Conservation (phyloP, 2,888 invertebrate genomes). For the Taenaris catops region DNA sequence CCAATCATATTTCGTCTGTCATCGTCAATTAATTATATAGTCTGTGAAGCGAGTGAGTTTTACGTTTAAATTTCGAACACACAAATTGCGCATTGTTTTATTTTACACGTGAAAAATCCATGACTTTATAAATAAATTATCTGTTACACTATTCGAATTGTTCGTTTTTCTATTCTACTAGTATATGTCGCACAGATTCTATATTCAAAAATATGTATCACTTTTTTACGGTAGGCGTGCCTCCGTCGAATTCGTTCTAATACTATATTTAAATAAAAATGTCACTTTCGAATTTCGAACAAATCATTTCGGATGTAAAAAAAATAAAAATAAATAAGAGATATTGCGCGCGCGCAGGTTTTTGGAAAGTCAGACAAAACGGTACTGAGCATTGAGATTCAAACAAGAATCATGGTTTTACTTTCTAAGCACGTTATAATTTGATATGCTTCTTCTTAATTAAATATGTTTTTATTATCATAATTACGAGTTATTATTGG, state of each 20-base stretch:
- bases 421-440: conserved; percentile 41
- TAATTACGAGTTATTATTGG: conserved; percentile 8
- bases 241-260: too few relatives aligned
- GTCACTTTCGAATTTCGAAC: conserved; percentile 3
- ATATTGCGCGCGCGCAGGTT: conserved; percentile 48
- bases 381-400: conserved; percentile 42
- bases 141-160: too few relatives aligned
- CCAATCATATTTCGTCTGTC: neutral
- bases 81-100: neutral
- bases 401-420: conserved; percentile 31
- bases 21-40: neutral
- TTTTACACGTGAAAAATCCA: neutral
- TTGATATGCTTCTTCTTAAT: conserved; percentile 28
- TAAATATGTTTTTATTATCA: conserved; percentile 18
- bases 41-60: neutral
- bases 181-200: too few relatives aligned
- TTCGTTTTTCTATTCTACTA: too few relatives aligned
- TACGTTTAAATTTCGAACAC: conserved; percentile 1
- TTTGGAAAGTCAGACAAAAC: conserved; percentile 72
- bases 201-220: neutral
- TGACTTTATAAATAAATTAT: too few relatives aligned
- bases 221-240: too few relatives aligned
- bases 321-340: conserved; percentile 26
- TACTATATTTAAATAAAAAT: neutral
- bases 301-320: neutral